phyloP scores from a whole-genome alignment of 2,797 vertebrate genomes.

The Chrosomus eos region DNA sequence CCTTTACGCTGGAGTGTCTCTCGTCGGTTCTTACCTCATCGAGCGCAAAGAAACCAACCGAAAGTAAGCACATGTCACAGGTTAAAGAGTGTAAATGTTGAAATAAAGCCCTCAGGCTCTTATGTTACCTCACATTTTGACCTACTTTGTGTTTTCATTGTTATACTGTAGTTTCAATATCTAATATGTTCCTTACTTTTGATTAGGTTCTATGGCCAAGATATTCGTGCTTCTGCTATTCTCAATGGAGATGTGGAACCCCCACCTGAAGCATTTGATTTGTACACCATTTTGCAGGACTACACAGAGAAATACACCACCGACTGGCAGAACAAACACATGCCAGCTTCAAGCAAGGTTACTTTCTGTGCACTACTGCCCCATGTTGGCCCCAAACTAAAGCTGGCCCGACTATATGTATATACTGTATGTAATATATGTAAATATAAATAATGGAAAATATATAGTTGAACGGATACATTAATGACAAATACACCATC shows the following conservation, averaged over 20 bases:
- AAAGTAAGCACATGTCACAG: conserved; percentile 79
- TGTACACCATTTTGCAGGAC: conserved; percentile 84
- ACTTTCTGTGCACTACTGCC: not conserved
- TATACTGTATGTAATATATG: not conserved
- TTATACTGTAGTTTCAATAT: not conserved
- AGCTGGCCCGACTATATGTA: not conserved
- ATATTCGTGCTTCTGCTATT: conserved; percentile 90
- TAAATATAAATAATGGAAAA: not conserved
- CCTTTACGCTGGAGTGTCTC: conserved; percentile 91
- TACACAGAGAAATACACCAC: conserved; percentile 86
- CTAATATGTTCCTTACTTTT: conserved; percentile 9
- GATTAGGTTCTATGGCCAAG: conserved; percentile 88
- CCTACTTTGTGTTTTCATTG: conserved; percentile 1
- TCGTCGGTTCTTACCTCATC: conserved; percentile 92
- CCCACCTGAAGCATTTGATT: conserved; percentile 82
- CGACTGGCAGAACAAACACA: conserved; percentile 77
- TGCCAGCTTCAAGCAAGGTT: conserved; percentile 69
- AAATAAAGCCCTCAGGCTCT: not conserved
- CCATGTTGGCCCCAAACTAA: not conserved
- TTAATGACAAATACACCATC: not conserved
- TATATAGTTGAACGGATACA: not conserved
- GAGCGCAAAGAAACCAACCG: conserved; percentile 96
- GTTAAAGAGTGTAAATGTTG: not conserved
- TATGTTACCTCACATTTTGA: conserved; percentile 18
- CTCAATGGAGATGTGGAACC: conserved; percentile 88